These are phyloP conservation scores for Bos javanicus DNA, from an alignment of 2,113 vertebrate species.

Conservation along the genomic window DNA sequence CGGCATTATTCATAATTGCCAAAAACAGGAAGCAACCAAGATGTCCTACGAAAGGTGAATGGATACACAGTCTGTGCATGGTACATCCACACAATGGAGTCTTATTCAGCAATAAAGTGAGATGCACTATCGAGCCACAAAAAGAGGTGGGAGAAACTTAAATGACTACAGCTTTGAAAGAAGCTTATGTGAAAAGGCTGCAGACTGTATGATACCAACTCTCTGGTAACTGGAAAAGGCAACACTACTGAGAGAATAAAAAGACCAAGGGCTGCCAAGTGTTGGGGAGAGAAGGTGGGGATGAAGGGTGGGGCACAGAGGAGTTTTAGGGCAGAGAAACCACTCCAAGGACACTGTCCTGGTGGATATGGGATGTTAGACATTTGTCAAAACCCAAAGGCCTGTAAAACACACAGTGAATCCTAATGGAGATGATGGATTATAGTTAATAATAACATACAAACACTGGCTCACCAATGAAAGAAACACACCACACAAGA, in stretches of 20 bases:
- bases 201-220: background rate
- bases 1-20: background rate
- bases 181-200: background rate
- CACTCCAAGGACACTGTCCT: background rate
- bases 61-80: background rate
- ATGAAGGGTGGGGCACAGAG: background rate
- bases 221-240: background rate
- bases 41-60: background rate
- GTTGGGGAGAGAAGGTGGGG: background rate
- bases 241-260: too few relatives aligned
- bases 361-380: fast-evolving
- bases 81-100: background rate
- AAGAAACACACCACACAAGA: background rate
- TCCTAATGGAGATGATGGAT: fast-evolving
- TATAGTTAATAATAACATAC: background rate
- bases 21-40: background rate
- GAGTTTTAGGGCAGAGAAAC: background rate
- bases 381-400: background rate
- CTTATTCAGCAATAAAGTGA: background rate
- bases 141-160: background rate
- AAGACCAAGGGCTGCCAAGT: background rate
- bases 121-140: background rate
- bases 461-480: background rate
- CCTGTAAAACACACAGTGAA: background rate
- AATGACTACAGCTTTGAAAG: background rate